Conservation (phyloP, 64 coral and sea anemone species). For the Pocillopora damicornis region DNA sequence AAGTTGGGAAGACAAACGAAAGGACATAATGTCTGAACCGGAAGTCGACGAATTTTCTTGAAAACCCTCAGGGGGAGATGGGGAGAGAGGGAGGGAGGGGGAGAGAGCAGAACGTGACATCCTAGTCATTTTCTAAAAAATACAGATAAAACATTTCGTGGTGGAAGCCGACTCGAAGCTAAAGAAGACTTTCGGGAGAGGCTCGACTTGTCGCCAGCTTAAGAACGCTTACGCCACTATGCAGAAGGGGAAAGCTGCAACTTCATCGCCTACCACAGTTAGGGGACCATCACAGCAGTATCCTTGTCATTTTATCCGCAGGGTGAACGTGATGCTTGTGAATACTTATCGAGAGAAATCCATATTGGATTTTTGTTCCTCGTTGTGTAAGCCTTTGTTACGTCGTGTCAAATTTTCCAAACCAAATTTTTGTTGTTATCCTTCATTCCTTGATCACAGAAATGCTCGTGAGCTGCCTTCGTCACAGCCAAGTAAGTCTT, state of each 20-base stretch:
- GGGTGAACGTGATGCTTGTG: neutral
- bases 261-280: slow-evolving; percentile 60
- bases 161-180: neutral
- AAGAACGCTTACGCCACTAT: slow-evolving; percentile 83
- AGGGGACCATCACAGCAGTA: slow-evolving; percentile 55
- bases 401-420: slow-evolving; percentile 44
- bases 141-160: no score
- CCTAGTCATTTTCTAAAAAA: no score
- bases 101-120: no score
- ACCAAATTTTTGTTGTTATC: slow-evolving; percentile 70
- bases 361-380: neutral
- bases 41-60: no score
- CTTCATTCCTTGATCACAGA: slow-evolving; percentile 64
- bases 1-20: no score
- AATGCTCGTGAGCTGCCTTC: slow-evolving; percentile 69
- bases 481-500: slow-evolving; percentile 81
- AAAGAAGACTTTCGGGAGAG: slow-evolving; percentile 94
- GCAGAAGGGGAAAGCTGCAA: slow-evolving; percentile 90
- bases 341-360: neutral
- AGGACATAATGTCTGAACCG: no score
- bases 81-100: no score
- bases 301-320: slow-evolving; percentile 49
- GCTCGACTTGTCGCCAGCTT: slow-evolving; percentile 81
- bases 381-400: slow-evolving; percentile 42
- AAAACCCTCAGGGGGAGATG: no score